A percentile compares a stretch with the other conserved stretches of the same genome.
Evolutionary conservation across 2,888 invertebrate genomes (phyloP).

Genomic region (Panorpa germanica): DNA sequence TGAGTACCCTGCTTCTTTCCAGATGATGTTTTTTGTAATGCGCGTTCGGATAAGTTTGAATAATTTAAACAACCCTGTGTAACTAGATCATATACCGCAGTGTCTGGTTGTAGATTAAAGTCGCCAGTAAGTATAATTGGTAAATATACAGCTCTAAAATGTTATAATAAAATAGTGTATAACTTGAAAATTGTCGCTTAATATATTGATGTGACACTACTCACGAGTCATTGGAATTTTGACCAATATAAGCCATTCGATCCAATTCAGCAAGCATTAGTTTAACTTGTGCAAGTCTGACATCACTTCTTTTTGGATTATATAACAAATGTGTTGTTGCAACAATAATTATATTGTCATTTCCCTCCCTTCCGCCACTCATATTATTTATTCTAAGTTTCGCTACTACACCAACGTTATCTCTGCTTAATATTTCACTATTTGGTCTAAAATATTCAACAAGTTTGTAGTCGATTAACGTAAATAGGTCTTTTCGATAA

Average conservation of each 20-base stretch:
- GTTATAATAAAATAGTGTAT: conserved; percentile 4
- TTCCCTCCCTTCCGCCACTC: no score
- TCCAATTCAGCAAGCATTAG: conserved; percentile 72
- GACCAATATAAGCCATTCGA: conserved; percentile 37
- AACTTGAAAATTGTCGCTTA: neutral
- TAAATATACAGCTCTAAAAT: conserved; percentile 29
- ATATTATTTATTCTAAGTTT: conserved; percentile 40
- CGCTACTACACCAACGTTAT: conserved; percentile 72
- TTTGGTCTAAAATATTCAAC: conserved; percentile 46
- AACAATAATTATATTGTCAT: conserved; percentile 46
- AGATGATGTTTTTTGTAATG: conserved; percentile 12
- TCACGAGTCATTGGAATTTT: conserved; percentile 13
- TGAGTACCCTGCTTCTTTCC: conserved; percentile 14
- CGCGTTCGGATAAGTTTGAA: conserved; percentile 19
- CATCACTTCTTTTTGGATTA: conserved; percentile 76
- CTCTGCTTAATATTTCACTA: conserved; percentile 24
- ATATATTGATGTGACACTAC: conserved; percentile 19
- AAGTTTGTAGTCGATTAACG: conserved; percentile 37
- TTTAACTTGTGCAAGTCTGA: conserved; percentile 75
- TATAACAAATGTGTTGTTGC: conserved; percentile 90
- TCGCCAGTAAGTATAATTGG: conserved; percentile 86
- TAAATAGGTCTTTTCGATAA: conserved; percentile 47
- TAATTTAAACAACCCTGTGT: conserved; percentile 35
- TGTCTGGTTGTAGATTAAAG: conserved; percentile 66
- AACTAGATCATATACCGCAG: conserved; percentile 50